These are phyloP conservation scores for Ichneumon xanthorius DNA, from an alignment of 2,888 invertebrate species.

Conservation along the genomic window DNA sequence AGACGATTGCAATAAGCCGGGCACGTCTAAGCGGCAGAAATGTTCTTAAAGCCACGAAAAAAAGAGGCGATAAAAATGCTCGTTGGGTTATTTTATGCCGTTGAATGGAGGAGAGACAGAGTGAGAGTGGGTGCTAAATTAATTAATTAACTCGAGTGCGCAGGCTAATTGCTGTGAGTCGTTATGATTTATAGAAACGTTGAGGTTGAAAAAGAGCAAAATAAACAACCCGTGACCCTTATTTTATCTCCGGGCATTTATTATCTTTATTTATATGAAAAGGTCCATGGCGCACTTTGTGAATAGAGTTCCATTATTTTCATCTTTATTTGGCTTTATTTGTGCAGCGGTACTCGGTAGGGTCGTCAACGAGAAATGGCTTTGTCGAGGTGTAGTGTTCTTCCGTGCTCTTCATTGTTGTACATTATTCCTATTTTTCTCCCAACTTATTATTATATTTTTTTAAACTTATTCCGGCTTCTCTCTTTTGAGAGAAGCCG, in stretches of 20 bases:
- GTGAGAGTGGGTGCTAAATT: conserved; percentile 35
- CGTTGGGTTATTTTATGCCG: not conserved
- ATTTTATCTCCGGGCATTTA: conserved; percentile 24
- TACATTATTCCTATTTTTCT: conserved; percentile 12
- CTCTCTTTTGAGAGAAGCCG: conserved; percentile 3
- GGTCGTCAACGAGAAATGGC: conserved; percentile 14
- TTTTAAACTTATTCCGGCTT: conserved; percentile 14
- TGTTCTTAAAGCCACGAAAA: conserved; percentile 18
- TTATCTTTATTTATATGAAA: conserved; percentile 37
- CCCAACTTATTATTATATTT: conserved; percentile 19
- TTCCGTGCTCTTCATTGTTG: conserved; percentile 33
- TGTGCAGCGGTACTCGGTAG: not conserved
- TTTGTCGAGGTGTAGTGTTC: conserved; percentile 1
- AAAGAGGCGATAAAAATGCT: conserved; percentile 9
- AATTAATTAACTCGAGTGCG: conserved; percentile 56
- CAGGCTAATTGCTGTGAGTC: conserved; percentile 55
- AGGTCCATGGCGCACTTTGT: conserved; percentile 7
- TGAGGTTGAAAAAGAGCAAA: not conserved
- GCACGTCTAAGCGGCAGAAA: not conserved
- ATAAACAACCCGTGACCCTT: not conserved
- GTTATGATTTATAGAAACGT: conserved; percentile 38
- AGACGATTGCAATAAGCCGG: not conserved
- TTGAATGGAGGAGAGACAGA: not conserved
- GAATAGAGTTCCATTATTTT: conserved; percentile 32
- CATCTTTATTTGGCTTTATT: conserved; percentile 45